These are phyloP conservation scores for Pleuronectes platessa DNA, from an alignment of 2,113 vertebrate genomes.

Conservation along the genomic window DNA sequence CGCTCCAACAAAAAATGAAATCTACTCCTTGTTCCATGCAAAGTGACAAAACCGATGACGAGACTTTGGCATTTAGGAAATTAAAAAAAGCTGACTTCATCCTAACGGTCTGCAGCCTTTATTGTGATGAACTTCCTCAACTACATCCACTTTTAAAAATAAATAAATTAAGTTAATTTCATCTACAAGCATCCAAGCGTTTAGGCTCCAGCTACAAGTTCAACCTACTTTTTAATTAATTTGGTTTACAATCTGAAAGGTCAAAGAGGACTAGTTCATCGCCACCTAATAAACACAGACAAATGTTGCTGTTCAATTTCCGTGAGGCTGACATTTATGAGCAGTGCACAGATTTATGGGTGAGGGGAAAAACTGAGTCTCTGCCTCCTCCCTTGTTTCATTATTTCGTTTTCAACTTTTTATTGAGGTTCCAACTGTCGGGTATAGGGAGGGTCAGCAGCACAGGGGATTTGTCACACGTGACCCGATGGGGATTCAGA, in stretches of 20 bases:
- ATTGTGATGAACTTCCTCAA: conserved; percentile 23
- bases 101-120: conserved; percentile 9
- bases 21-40: too few relatives aligned
- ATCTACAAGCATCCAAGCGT: conserved; percentile 21
- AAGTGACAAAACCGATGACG: background rate
- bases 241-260: conserved; percentile 55
- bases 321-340: conserved; percentile 69
- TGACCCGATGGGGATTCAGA: too few relatives aligned
- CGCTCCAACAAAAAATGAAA: too few relatives aligned
- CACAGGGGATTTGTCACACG: background rate
- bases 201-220: background rate
- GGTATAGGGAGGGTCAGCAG: conserved; percentile 12
- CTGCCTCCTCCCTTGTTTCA: conserved; percentile 30
- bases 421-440: conserved; percentile 15
- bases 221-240: conserved; percentile 46
- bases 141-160: background rate
- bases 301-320: conserved; percentile 57
- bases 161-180: background rate
- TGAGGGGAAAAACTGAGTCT: conserved; percentile 24
- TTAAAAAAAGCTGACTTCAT: conserved; percentile 12
- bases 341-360: conserved; percentile 56
- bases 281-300: conserved; percentile 70
- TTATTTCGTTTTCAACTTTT: conserved; percentile 36
- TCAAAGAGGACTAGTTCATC: conserved; percentile 51
- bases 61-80: conserved; percentile 20